These are phyloP conservation scores for Panthera leo DNA, from an alignment of 2,113 vertebrate genomes.

Conservation along the genomic window DNA sequence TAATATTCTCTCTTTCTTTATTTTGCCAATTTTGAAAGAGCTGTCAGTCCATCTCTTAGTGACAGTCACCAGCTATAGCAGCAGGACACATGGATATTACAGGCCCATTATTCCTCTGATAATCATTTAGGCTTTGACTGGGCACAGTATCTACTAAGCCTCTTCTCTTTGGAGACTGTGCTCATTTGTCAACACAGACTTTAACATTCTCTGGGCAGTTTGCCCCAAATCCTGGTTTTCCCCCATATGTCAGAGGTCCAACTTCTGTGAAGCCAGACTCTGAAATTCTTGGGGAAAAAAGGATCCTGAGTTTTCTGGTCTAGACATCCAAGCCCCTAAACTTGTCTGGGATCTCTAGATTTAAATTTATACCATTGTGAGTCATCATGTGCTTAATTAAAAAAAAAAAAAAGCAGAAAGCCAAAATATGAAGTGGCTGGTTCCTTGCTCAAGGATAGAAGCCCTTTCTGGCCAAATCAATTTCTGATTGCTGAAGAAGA, in stretches of 20 bases:
- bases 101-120: neutral
- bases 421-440: neutral
- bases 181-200: neutral
- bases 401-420: neutral
- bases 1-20: neutral
- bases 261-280: neutral
- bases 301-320: neutral
- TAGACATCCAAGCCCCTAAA: neutral
- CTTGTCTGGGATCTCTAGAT: neutral
- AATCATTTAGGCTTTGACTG: neutral
- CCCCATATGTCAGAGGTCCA: neutral
- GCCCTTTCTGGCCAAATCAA: neutral
- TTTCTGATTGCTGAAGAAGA: neutral
- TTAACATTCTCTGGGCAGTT: neutral
- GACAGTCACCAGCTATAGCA: neutral
- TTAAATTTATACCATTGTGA: neutral
- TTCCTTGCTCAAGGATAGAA: neutral
- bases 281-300: neutral
- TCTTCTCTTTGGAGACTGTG: neutral
- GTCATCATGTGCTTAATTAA: neutral
- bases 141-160: neutral
- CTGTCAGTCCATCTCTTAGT: neutral
- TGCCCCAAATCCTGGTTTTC: neutral
- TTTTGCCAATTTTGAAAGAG: neutral
- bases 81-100: neutral